Base-by-base conservation (phyloP, 2,113 vertebrate genomes). In the Agelaius phoeniceus region DNA sequence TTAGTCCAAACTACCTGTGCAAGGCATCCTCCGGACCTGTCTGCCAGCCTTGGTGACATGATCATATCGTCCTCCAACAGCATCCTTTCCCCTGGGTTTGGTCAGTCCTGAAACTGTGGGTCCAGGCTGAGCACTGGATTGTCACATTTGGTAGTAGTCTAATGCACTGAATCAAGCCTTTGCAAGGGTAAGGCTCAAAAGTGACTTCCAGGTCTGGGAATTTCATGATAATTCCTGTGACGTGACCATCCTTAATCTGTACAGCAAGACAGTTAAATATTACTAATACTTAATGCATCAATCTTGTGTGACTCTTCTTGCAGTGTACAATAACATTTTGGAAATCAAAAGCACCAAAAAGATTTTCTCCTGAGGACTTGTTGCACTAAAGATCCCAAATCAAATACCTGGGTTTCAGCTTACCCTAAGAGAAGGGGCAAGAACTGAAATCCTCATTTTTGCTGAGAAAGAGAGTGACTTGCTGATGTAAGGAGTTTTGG, bases 401-500 rank as follows among this genome's bases (percentile, higher is more conserved):
- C 16, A 92, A n/a, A 59, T 37, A 97, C 96, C 96, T 95, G 97
- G 95, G 27, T 97, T 81, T 6, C 78, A 51, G 35, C 66, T 93
- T 97, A 95, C 11, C 97, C 98, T 35, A 96, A 98, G 68, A 66
- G 93, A 9, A 98, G 97, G 16, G 94, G 83, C 15, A 95, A 93
- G 97, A 98, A 84, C 95, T 78, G 63, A 98, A 95, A 74, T 97
- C 90, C 22, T 98, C 88, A 43, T 93, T 37, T 57, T 95, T 95
- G 41, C 97, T 98, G 92, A 96, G 97, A 12, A 93, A 87, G 85
- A 87, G 85, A 69, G 94, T 90, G n/a, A 97, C 97, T 95, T 97
- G 97, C 46, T 94, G 75, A 37, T 97, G 79, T 72, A 84, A 97
- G 62, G 78, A 98, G 78, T 84, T 93, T 94, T 82, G 98, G 97